A percentile compares a stretch with the other conserved stretches of the same genome.
Evolutionary conservation across 2,113 vertebrate species (phyloP).

Genomic region (Lutjanus erythropterus): DNA sequence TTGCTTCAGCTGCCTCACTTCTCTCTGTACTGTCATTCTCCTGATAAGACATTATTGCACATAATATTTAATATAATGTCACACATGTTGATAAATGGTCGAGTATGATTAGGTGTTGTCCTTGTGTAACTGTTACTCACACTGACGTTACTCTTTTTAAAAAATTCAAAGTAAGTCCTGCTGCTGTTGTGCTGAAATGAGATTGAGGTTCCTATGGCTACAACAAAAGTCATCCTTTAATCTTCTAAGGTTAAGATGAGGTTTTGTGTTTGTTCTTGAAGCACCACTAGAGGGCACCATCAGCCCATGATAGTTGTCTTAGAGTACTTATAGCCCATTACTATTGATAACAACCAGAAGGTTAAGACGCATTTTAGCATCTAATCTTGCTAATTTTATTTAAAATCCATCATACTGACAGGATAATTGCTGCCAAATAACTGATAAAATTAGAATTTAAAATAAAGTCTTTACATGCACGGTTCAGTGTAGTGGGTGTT

Average conservation of each 20-base stretch:
- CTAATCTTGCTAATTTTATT: background rate
- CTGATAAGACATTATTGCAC: no score
- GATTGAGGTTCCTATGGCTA: no score
- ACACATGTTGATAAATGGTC: no score
- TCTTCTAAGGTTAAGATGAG: background rate
- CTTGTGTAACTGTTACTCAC: no score
- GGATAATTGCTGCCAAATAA: background rate
- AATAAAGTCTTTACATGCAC: background rate
- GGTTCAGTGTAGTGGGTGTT: background rate
- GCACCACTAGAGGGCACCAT: conserved; percentile 71
- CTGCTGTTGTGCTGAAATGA: no score
- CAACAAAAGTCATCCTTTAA: background rate
- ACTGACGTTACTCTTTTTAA: no score
- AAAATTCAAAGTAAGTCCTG: no score
- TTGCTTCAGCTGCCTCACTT: no score
- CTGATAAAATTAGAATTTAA: background rate
- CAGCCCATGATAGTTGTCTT: background rate
- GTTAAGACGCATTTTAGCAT: background rate
- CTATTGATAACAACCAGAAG: background rate
- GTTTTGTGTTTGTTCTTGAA: background rate
- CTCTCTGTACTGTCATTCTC: no score
- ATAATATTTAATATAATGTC: no score
- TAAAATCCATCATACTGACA: background rate
- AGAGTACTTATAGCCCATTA: background rate
- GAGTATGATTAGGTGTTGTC: no score